These are phyloP conservation scores for Henricia sp. DNA, from an alignment of 53 echinoderm and acorn worm species.

Conservation along the genomic window DNA sequence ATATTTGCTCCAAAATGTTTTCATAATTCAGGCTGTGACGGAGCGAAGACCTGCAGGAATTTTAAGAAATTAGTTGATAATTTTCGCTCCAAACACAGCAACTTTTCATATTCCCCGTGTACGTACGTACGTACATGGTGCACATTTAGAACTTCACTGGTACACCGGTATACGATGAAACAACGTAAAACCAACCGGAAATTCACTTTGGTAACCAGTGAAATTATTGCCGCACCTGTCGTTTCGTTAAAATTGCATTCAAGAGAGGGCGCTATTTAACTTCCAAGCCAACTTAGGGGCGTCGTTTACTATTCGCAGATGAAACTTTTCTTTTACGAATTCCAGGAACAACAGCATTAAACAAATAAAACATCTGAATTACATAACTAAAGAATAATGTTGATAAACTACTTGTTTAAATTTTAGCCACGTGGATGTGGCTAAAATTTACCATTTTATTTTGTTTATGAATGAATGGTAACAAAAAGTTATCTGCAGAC, in stretches of 20 bases:
- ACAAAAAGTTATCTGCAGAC: too few relatives aligned
- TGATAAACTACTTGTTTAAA: neutral
- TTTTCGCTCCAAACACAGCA: neutral
- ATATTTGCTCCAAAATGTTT: neutral
- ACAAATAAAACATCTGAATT: too few relatives aligned
- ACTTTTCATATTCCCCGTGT: neutral
- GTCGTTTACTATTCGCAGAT: neutral
- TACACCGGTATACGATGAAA: neutral
- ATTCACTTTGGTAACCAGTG: constrained; percentile 22
- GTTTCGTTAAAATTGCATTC: neutral
- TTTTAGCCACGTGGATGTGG: neutral
- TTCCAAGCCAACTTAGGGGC: neutral
- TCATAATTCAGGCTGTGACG: constrained; percentile 7
- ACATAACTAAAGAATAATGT: neutral
- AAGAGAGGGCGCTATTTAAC: constrained; percentile 26
- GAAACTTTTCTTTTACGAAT: too few relatives aligned
- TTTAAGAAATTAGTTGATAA: neutral
- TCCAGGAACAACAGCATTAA: neutral
- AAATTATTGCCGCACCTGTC: constrained; percentile 1
- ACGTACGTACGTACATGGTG: neutral
- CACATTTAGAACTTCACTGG: constrained; percentile 25
- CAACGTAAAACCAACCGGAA: neutral
- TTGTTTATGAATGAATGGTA: too few relatives aligned
- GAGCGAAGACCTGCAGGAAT: constrained; percentile 6
- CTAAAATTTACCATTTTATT: too few relatives aligned